Evolutionary conservation across 2,797 vertebrate species (phyloP), one percentile per base, ranked within the genome.

Genomic region (Ciconia nigra): DNA sequence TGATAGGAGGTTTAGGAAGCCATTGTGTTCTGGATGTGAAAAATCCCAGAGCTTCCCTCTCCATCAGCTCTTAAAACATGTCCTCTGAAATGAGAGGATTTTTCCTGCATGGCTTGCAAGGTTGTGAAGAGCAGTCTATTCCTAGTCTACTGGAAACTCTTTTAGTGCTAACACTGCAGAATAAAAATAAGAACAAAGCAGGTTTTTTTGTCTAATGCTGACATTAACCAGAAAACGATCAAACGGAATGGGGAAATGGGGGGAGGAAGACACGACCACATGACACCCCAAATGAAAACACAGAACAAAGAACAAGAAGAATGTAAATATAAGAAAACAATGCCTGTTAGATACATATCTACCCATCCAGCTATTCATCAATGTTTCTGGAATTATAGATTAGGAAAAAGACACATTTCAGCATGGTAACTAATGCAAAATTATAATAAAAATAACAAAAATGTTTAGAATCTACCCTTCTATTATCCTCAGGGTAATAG

Each of bases 201-300:
- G 16, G 2, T 8, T 6, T 20, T 33, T 47, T 58, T 35, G 11
- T 13, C 35, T 52, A 80, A 63, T 47, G 7, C 10, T 76, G 63
- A 37, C 1, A 1, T 74, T 54, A 47, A 29, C 12, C 18, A 52
- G 16, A 74, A 74, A 80, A 16, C 12, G 44, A 41, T 33, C 18
- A 54, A 58, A 49, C 49, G 35, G 24, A 66, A 89, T 20, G 10
- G 33, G 24, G 15, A 54, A 72, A 39, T 18, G 14, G 9, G 26
- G 3, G 7, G 13, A 39, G 5, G 5, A 4, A 22, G 3, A 33
- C 14, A 18, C 3, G 1, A 25, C 1, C 2, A 19, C 28, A 52
- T 1, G 12, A 28, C 13, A 82, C 8, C 4, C 19, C 7, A 79
- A 41, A 44, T 0, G 3, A 21, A 65, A 79, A 41, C 51, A 52